Evolutionary conservation across 1,140 invertebrate species (phyloP), one percentile per base, ranked within the genome.

Genomic region (Drosophila jambulina): DNA sequence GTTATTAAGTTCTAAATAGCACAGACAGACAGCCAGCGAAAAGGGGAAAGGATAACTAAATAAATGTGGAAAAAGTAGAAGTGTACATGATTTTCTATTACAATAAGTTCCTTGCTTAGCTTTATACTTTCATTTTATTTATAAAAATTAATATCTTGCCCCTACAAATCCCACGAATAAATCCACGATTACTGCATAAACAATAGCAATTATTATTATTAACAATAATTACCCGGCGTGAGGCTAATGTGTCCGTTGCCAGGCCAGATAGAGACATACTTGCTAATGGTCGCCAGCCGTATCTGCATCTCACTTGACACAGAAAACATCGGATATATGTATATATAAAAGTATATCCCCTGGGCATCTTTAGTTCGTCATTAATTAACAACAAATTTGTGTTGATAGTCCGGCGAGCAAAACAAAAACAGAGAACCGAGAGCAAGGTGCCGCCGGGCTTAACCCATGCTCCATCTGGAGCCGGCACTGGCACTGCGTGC

Each of bases 401-500:
- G 27, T 45, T 62, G 69, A 75, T 75, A 19, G 56, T 32, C 69
- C 36, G 46, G 23, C 48, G 42, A 63, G n/a, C 57, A 62, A 75
- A 75, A 75, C 58, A 74, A 45, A 62, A 62, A 63, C 70, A 72
- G n/a, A 51, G 3, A 38, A 49, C 29, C 46, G 43, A 27, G 61
- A 42, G 32, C 32, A 38, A 84, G 81, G 81, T 83, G 80, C 75
- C 64, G 75, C 43, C 46, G 49, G 43, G 54, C 42, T 25, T 61
- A 61, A 32, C 59, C 59, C 59, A 38, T 54, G 51, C 21, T 51
- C 49, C 29, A 32, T 45, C 17, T 38, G 40, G 38, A 45, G 32
- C 64, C 46, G 62, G 80, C 71, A 12, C 80, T 87, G 84, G 75
- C 74, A 88, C 84, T 45, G 84, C 85, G 61, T 88, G 85, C 81